phyloP scores from a whole-genome alignment of 2,797 vertebrate species.

The Crax fasciolata region DNA sequence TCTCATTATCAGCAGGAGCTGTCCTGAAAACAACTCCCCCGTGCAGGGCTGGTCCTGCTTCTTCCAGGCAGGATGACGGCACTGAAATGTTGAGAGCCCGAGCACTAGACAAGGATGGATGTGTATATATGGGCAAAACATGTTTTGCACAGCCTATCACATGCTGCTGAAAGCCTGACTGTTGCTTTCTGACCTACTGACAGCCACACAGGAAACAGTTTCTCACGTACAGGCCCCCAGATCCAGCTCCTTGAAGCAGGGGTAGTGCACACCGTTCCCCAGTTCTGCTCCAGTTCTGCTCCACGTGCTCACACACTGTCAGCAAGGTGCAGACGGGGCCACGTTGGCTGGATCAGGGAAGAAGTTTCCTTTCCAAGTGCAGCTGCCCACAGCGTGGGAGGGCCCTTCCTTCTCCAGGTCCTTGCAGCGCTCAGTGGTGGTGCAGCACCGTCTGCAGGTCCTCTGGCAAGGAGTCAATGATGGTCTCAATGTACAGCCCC shows the following conservation, averaged over 20 bases:
- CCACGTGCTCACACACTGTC: accelerated
- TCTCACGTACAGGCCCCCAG: not conserved
- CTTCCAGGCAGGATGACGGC: not conserved
- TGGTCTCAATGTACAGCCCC: constrained; percentile 79
- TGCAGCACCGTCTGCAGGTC: constrained; percentile 89
- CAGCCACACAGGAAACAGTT: not conserved
- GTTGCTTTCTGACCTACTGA: not conserved
- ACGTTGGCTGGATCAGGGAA: not conserved
- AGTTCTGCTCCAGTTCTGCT: accelerated
- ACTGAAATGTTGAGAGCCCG: not conserved
- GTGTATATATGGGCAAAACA: accelerated
- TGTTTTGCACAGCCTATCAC: not conserved
- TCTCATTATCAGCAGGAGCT: not conserved
- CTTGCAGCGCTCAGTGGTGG: constrained; percentile 68
- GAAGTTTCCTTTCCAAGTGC: not conserved
- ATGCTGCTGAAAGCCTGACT: not conserved
- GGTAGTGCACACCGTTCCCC: accelerated
- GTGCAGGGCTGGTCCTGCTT: not conserved
- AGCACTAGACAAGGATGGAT: not conserved
- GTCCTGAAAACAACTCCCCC: not conserved
- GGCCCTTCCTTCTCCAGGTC: not conserved
- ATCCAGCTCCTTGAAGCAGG: not conserved
- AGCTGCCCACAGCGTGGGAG: not conserved
- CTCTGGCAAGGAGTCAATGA: constrained; percentile 86
- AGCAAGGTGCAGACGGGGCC: not conserved